Evolutionary conservation across 2,113 vertebrate species (phyloP).

Genomic region (Corvus moneduloides): DNA sequence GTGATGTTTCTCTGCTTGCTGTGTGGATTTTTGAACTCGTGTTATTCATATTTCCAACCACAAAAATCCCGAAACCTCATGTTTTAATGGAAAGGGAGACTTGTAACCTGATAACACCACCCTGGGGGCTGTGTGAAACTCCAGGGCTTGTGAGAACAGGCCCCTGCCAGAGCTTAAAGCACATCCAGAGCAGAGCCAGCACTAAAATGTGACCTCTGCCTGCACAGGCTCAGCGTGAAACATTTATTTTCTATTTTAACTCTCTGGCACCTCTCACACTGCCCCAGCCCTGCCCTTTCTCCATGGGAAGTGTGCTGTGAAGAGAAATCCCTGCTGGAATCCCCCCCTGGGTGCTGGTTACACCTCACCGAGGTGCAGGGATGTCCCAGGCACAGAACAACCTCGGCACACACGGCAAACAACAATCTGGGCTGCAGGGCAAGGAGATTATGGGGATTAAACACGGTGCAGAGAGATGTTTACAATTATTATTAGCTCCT

Average conservation of each 20-base stretch:
- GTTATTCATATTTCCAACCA: neutral
- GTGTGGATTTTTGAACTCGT: neutral
- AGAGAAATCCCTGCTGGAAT: neutral
- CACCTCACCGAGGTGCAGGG: neutral
- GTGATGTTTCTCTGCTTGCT: neutral
- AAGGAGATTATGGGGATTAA: constrained; percentile 54
- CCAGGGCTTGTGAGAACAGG: neutral
- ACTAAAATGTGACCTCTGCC: neutral
- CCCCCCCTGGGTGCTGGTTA: neutral
- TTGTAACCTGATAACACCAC: neutral
- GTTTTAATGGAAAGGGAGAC: neutral
- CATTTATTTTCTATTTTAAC: neutral
- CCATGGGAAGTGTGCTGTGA: neutral
- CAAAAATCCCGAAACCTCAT: neutral
- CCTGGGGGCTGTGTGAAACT: neutral
- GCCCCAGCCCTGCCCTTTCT: neutral
- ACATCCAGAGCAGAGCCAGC: neutral
- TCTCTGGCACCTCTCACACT: neutral
- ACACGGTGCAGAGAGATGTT: constrained; percentile 1
- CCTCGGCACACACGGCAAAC: neutral
- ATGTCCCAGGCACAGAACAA: neutral
- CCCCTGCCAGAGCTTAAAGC: neutral
- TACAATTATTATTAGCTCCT: constrained; percentile 41
- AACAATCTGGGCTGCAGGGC: neutral
- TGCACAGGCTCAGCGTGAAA: neutral